Base-by-base conservation (phyloP, 2,113 vertebrate species). In the Eira barbara region DNA sequence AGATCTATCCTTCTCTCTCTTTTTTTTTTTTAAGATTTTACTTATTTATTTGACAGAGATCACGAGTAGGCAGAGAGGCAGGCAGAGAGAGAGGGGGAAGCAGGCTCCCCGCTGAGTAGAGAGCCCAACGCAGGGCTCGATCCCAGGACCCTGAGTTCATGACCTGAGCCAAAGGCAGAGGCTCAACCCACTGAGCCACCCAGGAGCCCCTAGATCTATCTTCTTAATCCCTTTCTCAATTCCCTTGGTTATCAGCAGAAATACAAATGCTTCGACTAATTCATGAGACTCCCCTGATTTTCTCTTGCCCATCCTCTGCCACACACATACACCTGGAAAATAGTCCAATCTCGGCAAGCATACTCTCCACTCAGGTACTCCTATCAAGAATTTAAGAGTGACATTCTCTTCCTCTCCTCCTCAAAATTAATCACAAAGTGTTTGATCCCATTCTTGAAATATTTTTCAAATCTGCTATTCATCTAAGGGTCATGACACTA, bases 41-140 rank as follows among this genome's bases (percentile, higher is more conserved):
- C 6, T 55, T 18, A 55, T 55, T 55, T 55, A 55, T 55, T 55
- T 55, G 52, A 55, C 52, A 55, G 52, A 55, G 52, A 55, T 55
- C 52, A 55, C 52, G 18, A 55, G 17, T 18, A 55, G 52, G 52
- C 52, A 55, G 17, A 55, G 52, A 18, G 17, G 17, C 5, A 18
- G 52, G 52, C 17, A 18, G 49, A 52, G 49, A 52, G 49, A 52
- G 49, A 15, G 14, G 14, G 49, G 49, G 52, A 55, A 55, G 52
- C 52, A 55, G 17, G 52, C 17, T 55, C 52, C 52, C 52, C 5
- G 17, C 52, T 10, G 17, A 55, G 52, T 17, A 18, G 52, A 55
- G 52, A 55, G 17, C 17, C 17, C 52, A 18, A 55, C 1, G 5
- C 0, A 1, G 17, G 5, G 17, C 52, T 18, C 52, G 0, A 18